These are phyloP conservation scores for Notamacropus eugenii DNA, from an alignment of 2,797 vertebrate species.

Conservation along the genomic window DNA sequence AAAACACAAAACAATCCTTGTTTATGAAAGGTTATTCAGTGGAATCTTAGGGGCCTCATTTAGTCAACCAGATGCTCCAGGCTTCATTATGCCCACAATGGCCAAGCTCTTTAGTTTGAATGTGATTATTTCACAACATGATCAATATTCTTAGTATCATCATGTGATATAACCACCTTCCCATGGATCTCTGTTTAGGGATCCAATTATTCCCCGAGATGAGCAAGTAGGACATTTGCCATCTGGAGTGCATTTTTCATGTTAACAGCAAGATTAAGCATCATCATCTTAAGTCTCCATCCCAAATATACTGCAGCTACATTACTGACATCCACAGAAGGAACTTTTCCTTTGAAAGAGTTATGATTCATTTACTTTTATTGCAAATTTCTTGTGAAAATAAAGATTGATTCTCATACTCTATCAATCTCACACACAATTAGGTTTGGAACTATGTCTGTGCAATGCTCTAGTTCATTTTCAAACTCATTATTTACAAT, in stretches of 20 bases:
- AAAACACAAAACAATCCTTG: background rate
- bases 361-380: constrained; percentile 1
- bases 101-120: constrained; percentile 51
- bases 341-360: background rate
- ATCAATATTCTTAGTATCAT: constrained; percentile 64
- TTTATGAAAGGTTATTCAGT: background rate
- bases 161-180: constrained; percentile 71
- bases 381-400: constrained; percentile 6
- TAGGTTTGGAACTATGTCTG: constrained; percentile 58
- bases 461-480: background rate
- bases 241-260: constrained; percentile 66
- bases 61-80: constrained; percentile 8
- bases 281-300: constrained; percentile 35
- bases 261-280: constrained; percentile 57
- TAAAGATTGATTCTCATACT: constrained; percentile 42
- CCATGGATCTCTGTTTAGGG: constrained; percentile 59
- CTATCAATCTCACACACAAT: constrained; percentile 55
- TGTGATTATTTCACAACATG: constrained; percentile 57
- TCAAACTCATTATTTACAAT: background rate
- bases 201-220: constrained; percentile 62
- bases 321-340: background rate
- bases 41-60: constrained; percentile 11
- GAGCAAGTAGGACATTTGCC: constrained; percentile 67
- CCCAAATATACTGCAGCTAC: background rate
- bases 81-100: constrained; percentile 33